These are phyloP conservation scores for Alitta virens DNA, from an alignment of 2,888 invertebrate species.

Conservation along the genomic window DNA sequence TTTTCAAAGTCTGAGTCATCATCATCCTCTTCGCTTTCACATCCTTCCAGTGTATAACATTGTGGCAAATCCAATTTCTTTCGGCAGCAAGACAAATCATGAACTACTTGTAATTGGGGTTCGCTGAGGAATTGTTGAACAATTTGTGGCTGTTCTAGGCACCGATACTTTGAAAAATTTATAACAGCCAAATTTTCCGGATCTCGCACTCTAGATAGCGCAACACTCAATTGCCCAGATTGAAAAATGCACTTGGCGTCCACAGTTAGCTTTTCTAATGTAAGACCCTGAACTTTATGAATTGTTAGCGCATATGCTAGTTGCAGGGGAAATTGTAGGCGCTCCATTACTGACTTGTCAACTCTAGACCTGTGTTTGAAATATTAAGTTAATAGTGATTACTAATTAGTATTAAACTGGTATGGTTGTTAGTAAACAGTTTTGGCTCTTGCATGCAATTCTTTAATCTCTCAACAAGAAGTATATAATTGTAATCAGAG, in stretches of 20 bases:
- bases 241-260: background rate
- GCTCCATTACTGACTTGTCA: no score
- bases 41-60: background rate
- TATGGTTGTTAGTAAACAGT: no score
- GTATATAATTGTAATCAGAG: no score
- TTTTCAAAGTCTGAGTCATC: background rate
- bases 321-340: background rate
- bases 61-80: no score
- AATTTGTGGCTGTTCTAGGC: background rate
- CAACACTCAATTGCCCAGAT: background rate
- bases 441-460: no score
- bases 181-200: background rate
- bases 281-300: background rate
- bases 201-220: background rate
- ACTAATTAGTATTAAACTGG: no score
- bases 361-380: no score
- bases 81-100: no score
- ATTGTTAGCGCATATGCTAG: background rate
- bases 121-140: no score
- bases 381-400: no score
- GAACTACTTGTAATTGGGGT: no score
- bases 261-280: background rate
- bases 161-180: background rate
- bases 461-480: no score
- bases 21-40: background rate